Base-by-base conservation (phyloP, 2,797 vertebrate species). In the Spinus pinus region DNA sequence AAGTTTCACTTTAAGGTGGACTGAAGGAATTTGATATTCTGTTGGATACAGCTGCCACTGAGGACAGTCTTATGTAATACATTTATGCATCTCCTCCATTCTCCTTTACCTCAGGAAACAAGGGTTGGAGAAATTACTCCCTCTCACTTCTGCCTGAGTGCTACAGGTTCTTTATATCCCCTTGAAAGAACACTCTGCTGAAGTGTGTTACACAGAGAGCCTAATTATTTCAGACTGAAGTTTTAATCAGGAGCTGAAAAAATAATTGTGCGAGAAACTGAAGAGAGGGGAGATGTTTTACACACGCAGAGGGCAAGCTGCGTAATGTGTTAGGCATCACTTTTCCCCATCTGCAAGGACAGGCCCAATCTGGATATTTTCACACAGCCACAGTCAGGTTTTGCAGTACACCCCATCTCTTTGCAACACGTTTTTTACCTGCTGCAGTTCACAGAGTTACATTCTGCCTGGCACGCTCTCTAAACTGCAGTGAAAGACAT, bases 391-490 rank as follows among this genome's bases (percentile, higher is more conserved):
- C 41, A 56, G 49, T 28, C 62, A 22, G 64, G 42, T 83, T 35
- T 72, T 74, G 49, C 39, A 33, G 65, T 64, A 69, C 78, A 66
- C 31, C 73, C 79, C 71, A 60, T 86, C 77, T 41, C 86, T 93
- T 28, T 25, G 22, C 87, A 95, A 91, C 86, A 71, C 81, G 82
- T 91, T 96, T 96, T 96, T 93, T 82, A 96, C 96, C 97, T 97
- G 92, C 77, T 60, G 72, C 83, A 94, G 95, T 67, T 96, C 83
- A 58, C 60, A 51, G 95, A 96, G 95, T 96, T 93, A 83, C 93
- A 95, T 97, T 97, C 96, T 74, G 90, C 81, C 95, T 93, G 94
- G 70, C 86, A 94, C 77, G 17, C 75, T 91, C 96, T 57, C 81
- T 73, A 64, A 91, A 92, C 69, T 83, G 85, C 93, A 78, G 78